Evolutionary conservation across 2,888 invertebrate genomes (phyloP).

Genomic region (Coleophora flavipennella): DNA sequence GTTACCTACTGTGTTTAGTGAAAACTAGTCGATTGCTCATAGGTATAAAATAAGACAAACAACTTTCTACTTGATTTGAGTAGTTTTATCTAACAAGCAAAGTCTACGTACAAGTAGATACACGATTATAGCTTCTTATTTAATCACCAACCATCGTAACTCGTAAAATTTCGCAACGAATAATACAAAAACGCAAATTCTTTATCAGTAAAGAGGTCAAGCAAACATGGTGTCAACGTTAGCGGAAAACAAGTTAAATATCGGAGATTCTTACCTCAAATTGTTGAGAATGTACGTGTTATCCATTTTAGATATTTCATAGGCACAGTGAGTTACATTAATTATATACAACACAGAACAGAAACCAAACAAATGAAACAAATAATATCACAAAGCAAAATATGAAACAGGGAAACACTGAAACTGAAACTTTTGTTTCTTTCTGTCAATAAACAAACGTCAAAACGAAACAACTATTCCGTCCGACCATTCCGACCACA

Average conservation of each 20-base stretch:
- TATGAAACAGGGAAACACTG: no score
- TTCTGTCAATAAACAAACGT: no score
- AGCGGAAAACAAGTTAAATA: constrained; percentile 10
- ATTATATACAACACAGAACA: background rate
- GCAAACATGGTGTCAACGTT: constrained; percentile 21
- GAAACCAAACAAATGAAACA: no score
- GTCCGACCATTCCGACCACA: no score
- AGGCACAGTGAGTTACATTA: constrained; percentile 15
- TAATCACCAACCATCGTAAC: background rate
- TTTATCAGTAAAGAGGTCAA: constrained; percentile 25
- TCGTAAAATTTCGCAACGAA: constrained; percentile 11
- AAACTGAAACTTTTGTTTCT: no score
- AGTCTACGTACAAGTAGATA: background rate
- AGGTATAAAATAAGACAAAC: no score
- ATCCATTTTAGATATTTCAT: constrained; percentile 39
- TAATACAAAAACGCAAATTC: constrained; percentile 15
- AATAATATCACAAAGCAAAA: no score
- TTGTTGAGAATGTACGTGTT: constrained; percentile 53
- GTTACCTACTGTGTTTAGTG: no score
- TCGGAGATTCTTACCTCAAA: constrained; percentile 38
- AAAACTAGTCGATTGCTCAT: no score
- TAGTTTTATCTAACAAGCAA: no score
- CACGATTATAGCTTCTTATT: background rate
- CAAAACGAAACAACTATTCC: no score
- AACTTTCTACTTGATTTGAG: no score